Evolutionary conservation across 2,113 vertebrate species (phyloP).

Genomic region (Platycercus adscitus): DNA sequence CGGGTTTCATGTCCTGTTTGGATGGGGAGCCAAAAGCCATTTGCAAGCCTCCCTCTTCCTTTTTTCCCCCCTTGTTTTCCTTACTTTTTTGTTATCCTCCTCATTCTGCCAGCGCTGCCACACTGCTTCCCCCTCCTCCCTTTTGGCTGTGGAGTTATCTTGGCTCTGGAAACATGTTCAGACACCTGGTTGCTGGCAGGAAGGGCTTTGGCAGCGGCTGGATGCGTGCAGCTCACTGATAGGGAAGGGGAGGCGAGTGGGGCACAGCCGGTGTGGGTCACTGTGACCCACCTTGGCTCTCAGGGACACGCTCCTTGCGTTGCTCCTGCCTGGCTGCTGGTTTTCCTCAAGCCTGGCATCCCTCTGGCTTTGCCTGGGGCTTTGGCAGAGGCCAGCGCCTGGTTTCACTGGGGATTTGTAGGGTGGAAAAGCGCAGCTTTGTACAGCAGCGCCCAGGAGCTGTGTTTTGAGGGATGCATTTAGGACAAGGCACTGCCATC

Average conservation of each 20-base stretch:
- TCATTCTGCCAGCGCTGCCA: background rate
- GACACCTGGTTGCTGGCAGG: slow-evolving; percentile 54
- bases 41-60: background rate
- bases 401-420: background rate
- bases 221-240: background rate
- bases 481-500: slow-evolving; percentile 14
- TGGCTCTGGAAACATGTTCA: slow-evolving; percentile 36
- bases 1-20: background rate
- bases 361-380: background rate
- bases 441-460: background rate
- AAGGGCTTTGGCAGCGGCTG: background rate
- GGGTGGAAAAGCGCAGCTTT: background rate
- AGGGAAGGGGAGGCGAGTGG: background rate
- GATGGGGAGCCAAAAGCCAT: background rate
- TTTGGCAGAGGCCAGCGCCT: background rate
- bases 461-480: background rate
- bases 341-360: background rate
- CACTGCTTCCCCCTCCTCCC: slow-evolving; percentile 11
- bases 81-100: background rate
- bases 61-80: background rate
- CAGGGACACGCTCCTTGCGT: background rate
- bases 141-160: background rate
- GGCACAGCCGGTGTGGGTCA: background rate
- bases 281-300: background rate
- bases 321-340: background rate